Evolutionary conservation across 2,113 vertebrate genomes (phyloP), one percentile per base, ranked within the genome.

Genomic region (Leiothrix lutea): DNA sequence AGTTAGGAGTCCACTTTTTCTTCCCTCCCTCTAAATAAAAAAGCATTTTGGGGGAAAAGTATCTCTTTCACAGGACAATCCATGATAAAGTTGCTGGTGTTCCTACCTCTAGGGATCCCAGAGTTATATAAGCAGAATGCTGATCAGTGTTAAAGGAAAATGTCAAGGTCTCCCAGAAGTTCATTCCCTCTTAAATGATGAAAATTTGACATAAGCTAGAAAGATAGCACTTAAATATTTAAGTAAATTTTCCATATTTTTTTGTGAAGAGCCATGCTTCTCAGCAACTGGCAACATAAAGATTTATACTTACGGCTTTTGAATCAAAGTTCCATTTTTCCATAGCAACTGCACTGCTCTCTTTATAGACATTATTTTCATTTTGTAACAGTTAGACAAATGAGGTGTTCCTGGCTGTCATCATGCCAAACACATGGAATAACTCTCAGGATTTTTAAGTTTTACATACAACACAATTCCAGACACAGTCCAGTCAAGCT

Each of bases 171-270:
- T 96, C 28, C n/a, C 25, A 61, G 31, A 64, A 78, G 33, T 44
- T 88, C 12, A 42, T 25, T 82, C 21, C 7, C 75, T 70, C 56
- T 66, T 71, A 89, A 50, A 80, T 58, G 36, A 75, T 36, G n/a
- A 70, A 91, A 91, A 87, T 24, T 19, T 90, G 38, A 19, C 14
- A 42, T 93, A 85, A 85, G 21, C 33, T 84, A 82, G 75, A 88
- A 92, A 65, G 1, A 0, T 3, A 87, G 7, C 31, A 40, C 28
- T 82, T 75, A 80, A 64, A 65, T 57, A 17, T 67, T 92, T 69
- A 70, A 26, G 31, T 69, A 86, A 28, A 66, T 17, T 88, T 94
- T 47, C 54, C 65, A 23, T 67, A 10, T 65, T 36, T 53, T 91
- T 79, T 85, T 90, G 56, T 92, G 92, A 70, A 80, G 23, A 83